phyloP scores from a whole-genome alignment of 2,797 vertebrate species.

The Heteromormyrus szaboi region DNA sequence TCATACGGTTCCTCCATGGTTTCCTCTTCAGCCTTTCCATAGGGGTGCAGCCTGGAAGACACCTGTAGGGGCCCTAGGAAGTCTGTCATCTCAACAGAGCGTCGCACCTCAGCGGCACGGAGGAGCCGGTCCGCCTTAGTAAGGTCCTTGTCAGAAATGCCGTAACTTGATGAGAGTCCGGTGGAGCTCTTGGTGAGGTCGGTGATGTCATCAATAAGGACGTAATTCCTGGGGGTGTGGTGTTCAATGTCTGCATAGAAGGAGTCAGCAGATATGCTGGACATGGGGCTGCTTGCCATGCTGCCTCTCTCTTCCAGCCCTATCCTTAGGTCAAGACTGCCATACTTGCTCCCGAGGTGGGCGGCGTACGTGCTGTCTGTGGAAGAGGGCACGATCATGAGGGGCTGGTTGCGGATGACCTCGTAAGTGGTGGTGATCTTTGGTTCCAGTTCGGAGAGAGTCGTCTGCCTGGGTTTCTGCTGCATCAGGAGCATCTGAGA shows the following conservation, averaged over 20 bases:
- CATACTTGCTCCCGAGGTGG: constrained; percentile 84
- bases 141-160: constrained; percentile 86
- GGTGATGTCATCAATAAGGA: constrained; percentile 93
- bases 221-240: constrained; percentile 84
- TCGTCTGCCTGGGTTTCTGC: constrained; percentile 79
- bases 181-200: constrained; percentile 88
- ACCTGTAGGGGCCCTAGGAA: constrained; percentile 79
- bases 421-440: constrained; percentile 94
- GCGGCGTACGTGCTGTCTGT: constrained; percentile 80
- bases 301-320: constrained; percentile 88
- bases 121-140: constrained; percentile 88
- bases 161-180: constrained; percentile 77
- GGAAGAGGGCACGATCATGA: constrained; percentile 90
- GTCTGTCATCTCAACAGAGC: constrained; percentile 87
- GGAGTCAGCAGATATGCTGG: constrained; percentile 93
- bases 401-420: constrained; percentile 87
- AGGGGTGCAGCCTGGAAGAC: constrained; percentile 79
- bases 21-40: constrained; percentile 90
- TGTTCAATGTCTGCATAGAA: constrained; percentile 97
- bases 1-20: constrained; percentile 98
- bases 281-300: constrained; percentile 94
- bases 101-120: constrained; percentile 78
- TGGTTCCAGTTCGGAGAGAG: constrained; percentile 81
- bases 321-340: constrained; percentile 84
- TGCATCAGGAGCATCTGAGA: constrained; percentile 85